These are phyloP conservation scores for Rhysida immarginata DNA, from an alignment of 1,140 invertebrate species.

Conservation along the genomic window DNA sequence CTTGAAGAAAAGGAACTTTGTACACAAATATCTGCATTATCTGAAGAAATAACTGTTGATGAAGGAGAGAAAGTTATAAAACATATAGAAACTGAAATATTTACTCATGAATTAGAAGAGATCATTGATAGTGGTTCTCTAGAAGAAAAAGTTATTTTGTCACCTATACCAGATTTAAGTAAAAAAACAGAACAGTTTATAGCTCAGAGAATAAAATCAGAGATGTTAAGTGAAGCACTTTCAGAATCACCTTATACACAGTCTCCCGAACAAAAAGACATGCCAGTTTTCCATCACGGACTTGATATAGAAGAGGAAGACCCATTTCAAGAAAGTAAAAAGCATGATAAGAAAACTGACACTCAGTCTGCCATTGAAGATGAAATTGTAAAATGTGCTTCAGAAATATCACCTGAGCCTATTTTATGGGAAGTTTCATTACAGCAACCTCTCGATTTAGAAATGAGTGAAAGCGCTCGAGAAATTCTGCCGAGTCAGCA, in stretches of 20 bases:
- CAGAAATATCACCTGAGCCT: conserved; percentile 14
- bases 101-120: conserved; percentile 27
- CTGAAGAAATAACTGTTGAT: conserved; percentile 11
- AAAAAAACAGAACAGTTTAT: conserved; percentile 17
- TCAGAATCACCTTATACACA: conserved; percentile 14
- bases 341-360: not conserved
- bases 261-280: conserved; percentile 18
- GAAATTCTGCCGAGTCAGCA: conserved; percentile 25
- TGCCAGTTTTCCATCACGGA: conserved; percentile 15
- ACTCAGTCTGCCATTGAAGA: not conserved
- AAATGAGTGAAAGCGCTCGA: conserved; percentile 14
- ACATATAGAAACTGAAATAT: conserved; percentile 28
- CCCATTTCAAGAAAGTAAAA: not conserved
- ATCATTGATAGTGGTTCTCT: conserved; percentile 26
- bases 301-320: not conserved
- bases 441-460: conserved; percentile 29
- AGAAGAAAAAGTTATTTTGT: conserved; percentile 18
- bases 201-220: conserved; percentile 18
- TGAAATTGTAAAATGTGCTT: not conserved
- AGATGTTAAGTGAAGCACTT: conserved; percentile 18
- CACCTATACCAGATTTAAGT: conserved; percentile 5
- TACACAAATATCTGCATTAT: not conserved
- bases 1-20: not conserved
- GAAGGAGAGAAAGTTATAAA: conserved; percentile 22
- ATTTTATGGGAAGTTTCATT: conserved; percentile 45